Base-by-base conservation (phyloP, 2,888 invertebrate species). In the Anthrax anthrax region DNA sequence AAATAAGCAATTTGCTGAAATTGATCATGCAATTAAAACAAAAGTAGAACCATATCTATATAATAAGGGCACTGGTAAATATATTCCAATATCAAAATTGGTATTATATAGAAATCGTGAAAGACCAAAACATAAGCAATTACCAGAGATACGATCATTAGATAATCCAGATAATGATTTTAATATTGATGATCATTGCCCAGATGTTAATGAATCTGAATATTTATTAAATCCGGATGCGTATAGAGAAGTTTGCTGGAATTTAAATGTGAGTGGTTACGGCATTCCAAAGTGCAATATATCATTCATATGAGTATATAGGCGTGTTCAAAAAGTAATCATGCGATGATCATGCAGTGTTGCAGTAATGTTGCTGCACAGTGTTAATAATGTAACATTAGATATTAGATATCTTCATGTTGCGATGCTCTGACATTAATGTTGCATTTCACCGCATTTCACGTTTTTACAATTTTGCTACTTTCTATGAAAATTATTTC, bases 21-120 rank as follows among this genome's bases (percentile, higher is more conserved):
- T 95, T 50, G 95, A 95, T 66, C 87, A 91, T 63, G 87, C 88
- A 0, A 89, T 96, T 47, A 83, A 86, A 65, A 87, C 85, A 0
- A 88, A 90, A 54, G 88, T 94, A 14, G 85, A 87, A 57, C 90
- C 89, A 1, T 94, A 90, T 65, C 70, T 97, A 18, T 96, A 96
- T 67, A 92, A 95, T 63, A 86, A 82, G 60, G 97, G 97, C 4
- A 80, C 81, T 56, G 96, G 97, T 0, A 82, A 86, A 48, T 84
- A 89, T 67, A 83, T 96, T 57, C 90, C 92, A 0, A 82, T 95
- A 55, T 81, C 87, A 0, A 87, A 91, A 60, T 69, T 97, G 46
- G 91, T 96, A 4, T 72, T 92, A 46, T 69, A 86, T 45, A 72
- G 95, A 53, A 94, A 92, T 63, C 86, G 85, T 61, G 91, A 92